Conservation (phyloP, 2,797 vertebrate species). For the Chelmon rostratus region DNA sequence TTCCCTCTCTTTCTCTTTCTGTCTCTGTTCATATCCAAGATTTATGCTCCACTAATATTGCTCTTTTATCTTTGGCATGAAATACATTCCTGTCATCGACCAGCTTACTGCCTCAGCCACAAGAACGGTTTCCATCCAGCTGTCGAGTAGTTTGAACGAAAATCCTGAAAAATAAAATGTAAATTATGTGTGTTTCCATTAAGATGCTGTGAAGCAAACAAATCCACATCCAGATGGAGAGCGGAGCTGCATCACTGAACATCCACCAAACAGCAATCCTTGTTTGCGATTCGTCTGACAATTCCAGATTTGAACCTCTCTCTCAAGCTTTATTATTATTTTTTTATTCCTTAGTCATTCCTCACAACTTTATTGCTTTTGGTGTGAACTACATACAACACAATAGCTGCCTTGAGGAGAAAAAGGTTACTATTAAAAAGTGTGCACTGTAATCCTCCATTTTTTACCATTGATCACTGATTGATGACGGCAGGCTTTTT, state of each 20-base stretch:
- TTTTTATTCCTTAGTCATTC: no score
- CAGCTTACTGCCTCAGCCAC: constrained; percentile 10
- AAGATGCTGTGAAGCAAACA: constrained; percentile 22
- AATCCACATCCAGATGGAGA: constrained; percentile 16
- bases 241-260: not conserved
- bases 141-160: constrained; percentile 34
- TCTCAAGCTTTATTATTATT: no score
- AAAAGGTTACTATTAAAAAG: not conserved
- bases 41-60: constrained; percentile 36
- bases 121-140: not conserved
- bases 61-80: constrained; percentile 53
- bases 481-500: not conserved
- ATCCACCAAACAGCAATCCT: not conserved
- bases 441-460: not conserved
- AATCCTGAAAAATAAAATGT: constrained; percentile 18
- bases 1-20: constrained; percentile 26
- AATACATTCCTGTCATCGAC: constrained; percentile 34
- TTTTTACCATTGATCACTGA: no score
- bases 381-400: no score
- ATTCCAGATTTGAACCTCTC: no score
- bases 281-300: no score
- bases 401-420: constrained; percentile 2
- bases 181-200: constrained; percentile 30
- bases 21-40: constrained; percentile 41
- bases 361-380: no score